Base-by-base conservation (phyloP, 2,113 vertebrate species). In the Hemichromis elongatus region DNA sequence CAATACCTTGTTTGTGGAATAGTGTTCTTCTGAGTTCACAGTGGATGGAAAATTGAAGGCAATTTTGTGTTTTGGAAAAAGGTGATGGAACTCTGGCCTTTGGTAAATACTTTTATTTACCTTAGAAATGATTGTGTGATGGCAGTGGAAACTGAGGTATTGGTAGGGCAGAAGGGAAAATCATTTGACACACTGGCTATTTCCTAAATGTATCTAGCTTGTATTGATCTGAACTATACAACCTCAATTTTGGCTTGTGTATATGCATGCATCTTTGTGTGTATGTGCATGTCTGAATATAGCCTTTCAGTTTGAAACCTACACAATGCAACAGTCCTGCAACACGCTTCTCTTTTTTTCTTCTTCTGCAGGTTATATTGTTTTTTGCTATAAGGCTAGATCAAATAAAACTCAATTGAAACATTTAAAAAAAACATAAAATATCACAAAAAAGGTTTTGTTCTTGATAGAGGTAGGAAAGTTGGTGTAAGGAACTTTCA, bases 81-180 rank as follows among this genome's bases (percentile, higher is more conserved):
- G 24, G 30, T 35, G 68, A 70, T 75, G 24, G 9, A 70, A 83
- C 37, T 86, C 28, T 86, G 79, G 53, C 80, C 84, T 90, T 90
- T 75, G 50, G 82, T 78, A 66, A 86, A 83, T 78, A 40, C 42
- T 79, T 87, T 55, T 77, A 84, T 88, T 90, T 86, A 82, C 84
- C 77, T 77, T 81, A 80, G 37, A 88, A 85, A 86, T 81, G 6
- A 77, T 82, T 81, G 80, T 83, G 33, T 80, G 50, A 83, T 57
- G 26, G n/a, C 28, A 61, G 77, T 81, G 73, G 77, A 84, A 83
- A 82, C 35, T 6, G 54, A 79, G 52, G 50, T 77, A 33, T 55
- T 63, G 40, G 9, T 80, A 3, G 42, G 52, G 26, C 70, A 73
- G 68, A 59, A 63, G 42, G 63, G 79, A 63, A 52, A 82, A 83